Base-by-base conservation (phyloP, 2,888 invertebrate species). In the Megalurothrips usitatus region DNA sequence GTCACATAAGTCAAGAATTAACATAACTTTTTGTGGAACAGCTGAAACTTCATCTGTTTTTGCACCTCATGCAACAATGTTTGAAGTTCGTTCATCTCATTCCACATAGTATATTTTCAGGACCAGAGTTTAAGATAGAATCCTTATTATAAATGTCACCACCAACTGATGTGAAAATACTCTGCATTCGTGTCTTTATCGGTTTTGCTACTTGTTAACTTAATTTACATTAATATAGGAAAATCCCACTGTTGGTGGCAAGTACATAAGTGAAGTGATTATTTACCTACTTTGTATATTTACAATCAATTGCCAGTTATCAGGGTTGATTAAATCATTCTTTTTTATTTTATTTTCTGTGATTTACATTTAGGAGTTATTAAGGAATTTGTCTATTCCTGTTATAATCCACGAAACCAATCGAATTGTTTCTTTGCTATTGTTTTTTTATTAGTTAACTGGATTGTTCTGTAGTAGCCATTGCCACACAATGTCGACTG, bases 271-370 rank as follows among this genome's bases (percentile, higher is more conserved):
- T 75, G 10, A 26, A 23, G 23, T 75, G 68, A 75, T 75, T 75
- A 75, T 75, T 75, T 75, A 75, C 68, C 68, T 75, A 75, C 68
- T 75, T 75, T 75, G 26, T 75, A 75, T 75, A 75, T 75, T 75
- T 75, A 26, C 68, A 75, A 75, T 75, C 68, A 75, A 75, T 75
- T 75, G 68, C 68, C 68, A 75, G 68, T 75, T 75, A 75, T 75
- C 68, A 75, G 68, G 68, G 68, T 75, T 75, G 68, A 75, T 75
- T 23, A 75, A 68, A 75, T 26, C 58, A 75, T 75, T 75, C 68
- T 75, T 75, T 75, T 75, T 75, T 75, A 75, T 26, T 75, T 75
- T 75, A 75, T 75, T 75, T 75, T 75, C 68, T 75, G 68, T 75
- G 68, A 75, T 75, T 75, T 75, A 75, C 26, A n/a, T 75, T 75